Percentiles rank a stretch among this genome's conserved stretches.
These are phyloP conservation scores for Ophion ventricosus DNA, from an alignment of 2,888 invertebrate species.

Conservation along the genomic window DNA sequence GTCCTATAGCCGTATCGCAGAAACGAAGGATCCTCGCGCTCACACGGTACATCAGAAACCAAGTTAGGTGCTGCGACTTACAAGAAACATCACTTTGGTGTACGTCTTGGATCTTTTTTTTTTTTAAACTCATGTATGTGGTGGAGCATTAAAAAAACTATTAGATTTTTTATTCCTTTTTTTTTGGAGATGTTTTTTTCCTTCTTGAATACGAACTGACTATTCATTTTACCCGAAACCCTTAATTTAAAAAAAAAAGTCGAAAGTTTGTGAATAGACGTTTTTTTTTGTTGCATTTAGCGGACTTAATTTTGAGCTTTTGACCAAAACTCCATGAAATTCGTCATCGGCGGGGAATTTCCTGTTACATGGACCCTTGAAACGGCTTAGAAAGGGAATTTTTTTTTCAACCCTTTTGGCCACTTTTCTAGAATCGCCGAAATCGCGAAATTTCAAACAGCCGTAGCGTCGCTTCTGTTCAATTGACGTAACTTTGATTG, in stretches of 20 bases:
- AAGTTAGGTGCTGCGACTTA: neutral
- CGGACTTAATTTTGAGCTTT: neutral
- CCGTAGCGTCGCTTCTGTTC: no score
- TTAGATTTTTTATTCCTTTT: no score
- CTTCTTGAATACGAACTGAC: no score
- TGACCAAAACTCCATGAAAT: neutral
- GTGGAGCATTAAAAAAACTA: no score
- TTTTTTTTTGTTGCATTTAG: no score
- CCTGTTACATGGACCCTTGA: no score
- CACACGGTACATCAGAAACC: constrained; percentile 21
- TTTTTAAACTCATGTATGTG: neutral
- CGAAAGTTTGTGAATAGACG: neutral
- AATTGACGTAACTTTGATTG: no score
- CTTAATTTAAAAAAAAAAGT: neutral
- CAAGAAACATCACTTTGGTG: neutral
- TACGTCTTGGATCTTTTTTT: neutral
- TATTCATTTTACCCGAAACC: neutral
- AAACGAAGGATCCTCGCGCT: constrained; percentile 5
- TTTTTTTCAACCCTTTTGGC: no score
- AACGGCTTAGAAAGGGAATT: no score
- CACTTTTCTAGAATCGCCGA: no score
- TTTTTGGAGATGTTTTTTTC: no score
- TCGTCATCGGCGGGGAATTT: neutral
- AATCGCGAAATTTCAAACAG: no score
- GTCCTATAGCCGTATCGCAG: neutral